Evolutionary conservation across 2,113 vertebrate genomes (phyloP).

Genomic region (Nerophis ophidion): DNA sequence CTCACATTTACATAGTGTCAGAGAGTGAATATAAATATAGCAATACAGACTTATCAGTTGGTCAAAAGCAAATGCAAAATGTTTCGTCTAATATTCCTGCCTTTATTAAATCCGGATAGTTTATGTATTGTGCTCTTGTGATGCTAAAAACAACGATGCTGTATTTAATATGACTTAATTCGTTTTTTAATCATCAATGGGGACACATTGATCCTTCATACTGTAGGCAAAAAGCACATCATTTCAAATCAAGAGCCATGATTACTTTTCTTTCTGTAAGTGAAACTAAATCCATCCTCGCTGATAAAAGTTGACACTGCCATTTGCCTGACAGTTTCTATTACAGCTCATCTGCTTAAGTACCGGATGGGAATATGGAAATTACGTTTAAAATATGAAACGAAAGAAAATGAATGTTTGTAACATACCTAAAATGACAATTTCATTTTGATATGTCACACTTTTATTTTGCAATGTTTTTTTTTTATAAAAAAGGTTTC

Average conservation of each 20-base stretch:
- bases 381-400: not conserved
- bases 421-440: not conserved
- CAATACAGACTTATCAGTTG: too few relatives aligned
- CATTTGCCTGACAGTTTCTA: constrained; percentile 42
- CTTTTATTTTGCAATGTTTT: too few relatives aligned
- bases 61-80: too few relatives aligned
- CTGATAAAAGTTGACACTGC: constrained; percentile 58
- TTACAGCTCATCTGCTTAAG: constrained; percentile 19
- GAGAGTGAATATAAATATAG: too few relatives aligned
- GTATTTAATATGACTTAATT: not conserved
- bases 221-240: constrained; percentile 38
- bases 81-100: too few relatives aligned
- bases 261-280: constrained; percentile 48
- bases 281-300: constrained; percentile 43
- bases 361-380: not conserved
- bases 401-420: not conserved
- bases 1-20: too few relatives aligned
- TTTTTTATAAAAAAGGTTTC: too few relatives aligned
- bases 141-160: not conserved
- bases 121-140: not conserved
- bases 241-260: constrained; percentile 59
- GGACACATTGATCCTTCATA: constrained; percentile 15
- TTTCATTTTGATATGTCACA: not conserved
- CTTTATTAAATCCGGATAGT: too few relatives aligned
- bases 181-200: not conserved